Conservation (phyloP, 1,140 invertebrate species). For the Aphelinus certus region DNA sequence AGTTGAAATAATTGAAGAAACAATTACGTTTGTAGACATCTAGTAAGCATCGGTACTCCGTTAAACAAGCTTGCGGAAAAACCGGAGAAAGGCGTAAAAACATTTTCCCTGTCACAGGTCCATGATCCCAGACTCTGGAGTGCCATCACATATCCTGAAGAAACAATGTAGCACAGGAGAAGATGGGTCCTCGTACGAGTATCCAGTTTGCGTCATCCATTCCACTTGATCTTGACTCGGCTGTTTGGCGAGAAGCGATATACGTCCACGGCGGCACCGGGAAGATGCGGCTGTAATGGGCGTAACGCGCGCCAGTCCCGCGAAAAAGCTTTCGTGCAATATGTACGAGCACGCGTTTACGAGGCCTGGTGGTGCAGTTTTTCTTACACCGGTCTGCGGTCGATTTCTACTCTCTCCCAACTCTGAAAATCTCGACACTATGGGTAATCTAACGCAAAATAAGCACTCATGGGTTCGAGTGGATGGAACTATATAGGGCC, state of each 20-base stretch:
- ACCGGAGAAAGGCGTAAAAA: too few relatives aligned
- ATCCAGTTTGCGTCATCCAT: background rate
- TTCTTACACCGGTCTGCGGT: background rate
- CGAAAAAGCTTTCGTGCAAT: slow-evolving; percentile 20
- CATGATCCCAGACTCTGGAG: too few relatives aligned
- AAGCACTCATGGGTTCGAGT: slow-evolving; percentile 15
- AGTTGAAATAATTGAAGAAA: too few relatives aligned
- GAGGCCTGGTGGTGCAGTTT: slow-evolving; percentile 34
- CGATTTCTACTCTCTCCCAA: background rate
- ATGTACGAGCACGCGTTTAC: slow-evolving; percentile 21
- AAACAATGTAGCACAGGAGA: too few relatives aligned
- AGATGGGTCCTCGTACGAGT: too few relatives aligned
- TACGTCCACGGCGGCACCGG: background rate
- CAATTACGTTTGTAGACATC: too few relatives aligned
- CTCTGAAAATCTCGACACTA: background rate
- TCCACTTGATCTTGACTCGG: background rate
- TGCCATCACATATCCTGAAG: too few relatives aligned
- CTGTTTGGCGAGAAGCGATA: background rate
- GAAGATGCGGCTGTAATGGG: slow-evolving; percentile 26
- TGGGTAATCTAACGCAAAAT: background rate
- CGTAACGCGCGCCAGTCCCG: slow-evolving; percentile 2
- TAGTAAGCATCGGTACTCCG: too few relatives aligned
- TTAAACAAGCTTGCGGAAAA: too few relatives aligned
- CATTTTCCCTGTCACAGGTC: too few relatives aligned
- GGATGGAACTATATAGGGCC: too few relatives aligned